phyloP scores from a whole-genome alignment of 2,888 invertebrate genomes.

The Epinotia brunnichana region DNA sequence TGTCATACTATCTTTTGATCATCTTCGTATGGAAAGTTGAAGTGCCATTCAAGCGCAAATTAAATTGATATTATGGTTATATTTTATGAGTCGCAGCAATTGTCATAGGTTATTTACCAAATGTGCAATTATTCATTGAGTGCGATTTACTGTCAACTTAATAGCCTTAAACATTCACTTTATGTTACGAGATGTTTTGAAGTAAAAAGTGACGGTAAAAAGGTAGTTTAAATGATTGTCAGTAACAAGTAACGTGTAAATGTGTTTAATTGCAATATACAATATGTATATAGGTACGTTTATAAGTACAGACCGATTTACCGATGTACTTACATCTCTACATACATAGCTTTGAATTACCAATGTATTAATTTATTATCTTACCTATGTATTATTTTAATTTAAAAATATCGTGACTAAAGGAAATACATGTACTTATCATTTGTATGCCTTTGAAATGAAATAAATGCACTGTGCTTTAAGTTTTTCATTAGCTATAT shows the following conservation, averaged over 20 bases:
- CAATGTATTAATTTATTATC: too few species aligned
- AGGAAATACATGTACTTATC: too few species aligned
- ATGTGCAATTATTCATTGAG: conserved; percentile 1
- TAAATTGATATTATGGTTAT: neutral
- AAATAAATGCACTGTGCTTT: too few species aligned
- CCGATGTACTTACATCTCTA: too few species aligned
- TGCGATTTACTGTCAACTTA: conserved; percentile 1
- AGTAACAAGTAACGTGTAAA: neutral
- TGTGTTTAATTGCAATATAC: neutral
- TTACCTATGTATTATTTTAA: too few species aligned
- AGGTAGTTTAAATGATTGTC: neutral
- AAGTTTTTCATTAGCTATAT: too few species aligned
- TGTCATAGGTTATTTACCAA: neutral
- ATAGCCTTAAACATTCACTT: conserved; percentile 19
- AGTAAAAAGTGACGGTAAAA: conserved; percentile 13
- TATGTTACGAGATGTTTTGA: neutral
- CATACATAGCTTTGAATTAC: too few species aligned
- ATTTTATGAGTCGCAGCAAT: too few species aligned
- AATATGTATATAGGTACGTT: too few species aligned
- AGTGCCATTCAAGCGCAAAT: neutral
- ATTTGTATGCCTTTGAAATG: too few species aligned
- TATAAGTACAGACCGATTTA: too few species aligned
- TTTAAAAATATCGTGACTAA: too few species aligned
- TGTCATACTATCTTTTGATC: neutral
- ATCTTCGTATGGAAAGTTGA: neutral